Base-by-base conservation (phyloP, 2,888 invertebrate species). In the Aspidapion aeneum region DNA sequence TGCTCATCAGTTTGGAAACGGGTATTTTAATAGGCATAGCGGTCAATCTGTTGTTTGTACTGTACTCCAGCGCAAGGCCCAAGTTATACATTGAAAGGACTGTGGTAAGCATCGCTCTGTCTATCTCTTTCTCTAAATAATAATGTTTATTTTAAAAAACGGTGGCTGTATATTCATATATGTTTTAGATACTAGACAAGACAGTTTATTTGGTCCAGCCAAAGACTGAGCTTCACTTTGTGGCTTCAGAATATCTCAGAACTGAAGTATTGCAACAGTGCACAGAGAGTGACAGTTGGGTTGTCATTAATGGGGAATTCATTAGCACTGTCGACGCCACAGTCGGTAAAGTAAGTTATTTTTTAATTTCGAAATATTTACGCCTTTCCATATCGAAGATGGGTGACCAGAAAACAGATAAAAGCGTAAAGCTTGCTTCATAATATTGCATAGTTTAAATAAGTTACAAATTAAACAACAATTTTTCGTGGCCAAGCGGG, bases 211-310 rank as follows among this genome's bases (percentile, higher is more conserved):
- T 90, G 70, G 87, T 90, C 54, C 84, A 83, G 63, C 88, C 92
- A 58, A 87, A 88, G 75, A 87, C 89, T 70, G 87, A 87, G 73
- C 82, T 94, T 58, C 83, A 87, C 62, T 94, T 91, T 81, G 90
- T 93, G n/a, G 89, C 92, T 1, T 90, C 92, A 0, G 93, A 93
- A 80, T 88, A 86, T 80, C 82, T 94, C 71, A 79, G 85, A 56
- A 80, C 82, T 64, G 73, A 73, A 18, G 76, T 85, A 59, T 78
- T 84, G 63, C 74, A 74, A 18, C 72, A 74, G 21, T 77, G 77
- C 59, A 66, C 66, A 16, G 65, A 64, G 1, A 66, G 66, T 50
- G 67, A 71, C 16, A 69, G 71, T 9, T 69, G 74, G 18, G 77
- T 83, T 19, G 73, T 82, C 54, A 73, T 84, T 12, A 80, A 85